A percentile compares a stretch with the other conserved stretches of the same genome.
phyloP scores from a whole-genome alignment of 1,140 invertebrate species.

The Penaeus japonicus region DNA sequence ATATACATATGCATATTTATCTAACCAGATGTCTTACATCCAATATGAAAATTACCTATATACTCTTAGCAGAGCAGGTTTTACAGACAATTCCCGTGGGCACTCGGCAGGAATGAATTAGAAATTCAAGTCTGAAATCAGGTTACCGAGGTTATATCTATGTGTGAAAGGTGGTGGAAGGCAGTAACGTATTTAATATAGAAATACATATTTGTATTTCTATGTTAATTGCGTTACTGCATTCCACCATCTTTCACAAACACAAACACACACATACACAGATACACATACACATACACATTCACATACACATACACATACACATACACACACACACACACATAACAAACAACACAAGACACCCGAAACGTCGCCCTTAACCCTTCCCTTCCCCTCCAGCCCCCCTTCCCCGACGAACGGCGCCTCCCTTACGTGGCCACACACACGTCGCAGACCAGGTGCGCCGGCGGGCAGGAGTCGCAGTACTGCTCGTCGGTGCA shows the following conservation, averaged over 20 bases:
- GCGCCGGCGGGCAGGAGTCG: conserved; percentile 35
- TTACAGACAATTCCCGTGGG: too few species aligned
- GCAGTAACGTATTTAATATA: too few species aligned
- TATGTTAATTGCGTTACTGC: too few species aligned
- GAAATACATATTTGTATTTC: too few species aligned
- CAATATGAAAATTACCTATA: too few species aligned
- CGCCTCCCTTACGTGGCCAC: conserved; percentile 20
- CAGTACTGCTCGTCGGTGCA: conserved; percentile 55
- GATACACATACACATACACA: background rate
- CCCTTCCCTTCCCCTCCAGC: background rate
- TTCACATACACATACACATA: background rate
- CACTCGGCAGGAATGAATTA: too few species aligned
- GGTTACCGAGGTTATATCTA: too few species aligned
- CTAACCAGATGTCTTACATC: too few species aligned
- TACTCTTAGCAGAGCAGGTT: too few species aligned
- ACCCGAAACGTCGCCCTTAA: background rate
- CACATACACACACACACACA: background rate
- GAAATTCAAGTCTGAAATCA: too few species aligned
- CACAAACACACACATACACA: background rate
- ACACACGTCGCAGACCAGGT: conserved; percentile 55
- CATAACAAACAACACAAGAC: background rate
- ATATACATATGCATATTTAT: background rate
- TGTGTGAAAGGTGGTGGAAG: too few species aligned
- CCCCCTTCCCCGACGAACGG: background rate
- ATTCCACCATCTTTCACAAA: too few species aligned